Evolutionary conservation across 2,888 invertebrate genomes (phyloP).

Genomic region (Amiota communis): DNA sequence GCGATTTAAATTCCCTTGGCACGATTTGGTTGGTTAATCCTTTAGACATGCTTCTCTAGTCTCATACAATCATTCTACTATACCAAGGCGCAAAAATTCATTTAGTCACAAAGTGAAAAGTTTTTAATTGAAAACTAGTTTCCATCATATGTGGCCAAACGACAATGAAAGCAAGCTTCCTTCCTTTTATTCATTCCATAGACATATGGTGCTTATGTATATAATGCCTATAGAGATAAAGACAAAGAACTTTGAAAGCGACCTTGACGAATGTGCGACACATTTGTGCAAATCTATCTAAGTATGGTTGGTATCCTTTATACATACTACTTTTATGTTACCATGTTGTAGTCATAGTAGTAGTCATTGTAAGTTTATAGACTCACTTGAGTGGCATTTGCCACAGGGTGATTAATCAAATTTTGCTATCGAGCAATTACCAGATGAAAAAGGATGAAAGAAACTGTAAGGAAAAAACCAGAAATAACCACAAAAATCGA

Average conservation of each 20-base stretch:
- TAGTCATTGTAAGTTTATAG: constrained; percentile 18
- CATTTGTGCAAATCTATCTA: not conserved
- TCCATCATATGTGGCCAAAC: constrained; percentile 15
- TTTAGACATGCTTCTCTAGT: too few species aligned
- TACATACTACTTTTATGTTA: not conserved
- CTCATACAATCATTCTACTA: too few species aligned
- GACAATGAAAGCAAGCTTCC: too few species aligned
- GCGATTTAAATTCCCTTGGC: too few species aligned
- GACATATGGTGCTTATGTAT: not conserved
- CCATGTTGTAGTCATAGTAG: too few species aligned
- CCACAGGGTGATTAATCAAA: constrained; percentile 54
- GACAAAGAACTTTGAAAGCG: constrained; percentile 2
- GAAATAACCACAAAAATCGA: not conserved
- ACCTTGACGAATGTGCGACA: constrained; percentile 27
- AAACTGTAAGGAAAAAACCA: not conserved
- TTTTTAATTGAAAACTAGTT: constrained; percentile 31
- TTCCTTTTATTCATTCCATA: not conserved
- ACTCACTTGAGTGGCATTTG: constrained; percentile 31
- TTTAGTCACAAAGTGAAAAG: constrained; percentile 41
- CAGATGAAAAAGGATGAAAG: not conserved
- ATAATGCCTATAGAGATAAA: not conserved
- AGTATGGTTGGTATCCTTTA: not conserved
- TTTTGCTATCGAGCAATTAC: constrained; percentile 48
- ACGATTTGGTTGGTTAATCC: too few species aligned
- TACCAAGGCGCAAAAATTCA: constrained; percentile 36